Percentiles rank a stretch among this genome's conserved stretches.
Evolutionary conservation across 2,888 invertebrate genomes (phyloP).

Genomic region (Apodemia zela): DNA sequence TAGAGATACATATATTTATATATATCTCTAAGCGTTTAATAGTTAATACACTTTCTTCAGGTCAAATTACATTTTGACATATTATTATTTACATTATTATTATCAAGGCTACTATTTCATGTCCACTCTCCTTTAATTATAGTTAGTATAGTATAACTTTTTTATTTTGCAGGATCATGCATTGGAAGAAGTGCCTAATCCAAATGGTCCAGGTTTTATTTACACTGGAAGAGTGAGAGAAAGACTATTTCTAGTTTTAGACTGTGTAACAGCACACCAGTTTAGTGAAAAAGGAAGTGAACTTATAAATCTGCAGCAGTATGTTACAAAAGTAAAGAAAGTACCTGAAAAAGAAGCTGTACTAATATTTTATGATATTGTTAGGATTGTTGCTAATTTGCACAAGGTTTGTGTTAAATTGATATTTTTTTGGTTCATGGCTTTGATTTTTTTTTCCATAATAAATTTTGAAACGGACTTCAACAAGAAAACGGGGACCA

Average conservation of each 20-base stretch:
- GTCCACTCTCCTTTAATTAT: too few species aligned
- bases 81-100: too few species aligned
- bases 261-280: conserved; percentile 86
- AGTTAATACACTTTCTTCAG: too few species aligned
- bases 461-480: too few species aligned
- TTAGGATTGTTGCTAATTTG: conserved; percentile 85
- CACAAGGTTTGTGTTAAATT: conserved; percentile 79
- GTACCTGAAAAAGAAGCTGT: conserved; percentile 87
- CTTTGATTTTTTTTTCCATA: neutral
- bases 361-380: conserved; percentile 86
- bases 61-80: too few species aligned
- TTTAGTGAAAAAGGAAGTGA: conserved; percentile 77
- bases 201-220: conserved; percentile 65
- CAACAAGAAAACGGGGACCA: too few species aligned
- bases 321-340: conserved; percentile 88
- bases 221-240: conserved; percentile 80
- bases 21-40: too few species aligned
- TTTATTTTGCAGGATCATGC: conserved; percentile 82
- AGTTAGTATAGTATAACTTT: neutral
- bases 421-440: neutral
- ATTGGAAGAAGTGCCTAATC: conserved; percentile 81
- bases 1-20: too few species aligned
- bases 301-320: conserved; percentile 85
- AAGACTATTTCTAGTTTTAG: conserved; percentile 85
- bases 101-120: too few species aligned